phyloP scores from a whole-genome alignment of 2,797 vertebrate species.

The Premnoplex brunnescens region DNA sequence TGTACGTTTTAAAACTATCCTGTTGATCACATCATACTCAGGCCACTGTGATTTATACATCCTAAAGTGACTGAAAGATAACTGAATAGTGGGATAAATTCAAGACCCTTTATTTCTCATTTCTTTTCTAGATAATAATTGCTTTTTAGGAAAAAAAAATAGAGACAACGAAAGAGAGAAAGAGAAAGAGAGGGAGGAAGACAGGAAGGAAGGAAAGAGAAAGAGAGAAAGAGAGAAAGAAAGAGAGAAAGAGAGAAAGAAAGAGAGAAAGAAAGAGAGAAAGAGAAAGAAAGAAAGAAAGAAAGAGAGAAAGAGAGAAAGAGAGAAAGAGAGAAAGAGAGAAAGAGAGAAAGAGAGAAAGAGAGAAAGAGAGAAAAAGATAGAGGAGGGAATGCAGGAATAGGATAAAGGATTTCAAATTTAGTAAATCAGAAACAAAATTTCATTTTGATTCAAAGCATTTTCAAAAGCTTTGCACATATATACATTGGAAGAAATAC shows the following conservation, averaged over 20 bases:
- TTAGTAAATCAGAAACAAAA: background rate
- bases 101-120: background rate
- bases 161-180: background rate
- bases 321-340: background rate
- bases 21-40: background rate
- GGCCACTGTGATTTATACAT: background rate
- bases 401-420: background rate
- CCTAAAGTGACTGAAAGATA: background rate
- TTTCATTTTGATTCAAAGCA: background rate
- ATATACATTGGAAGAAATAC: background rate
- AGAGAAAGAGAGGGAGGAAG: background rate
- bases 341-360: background rate
- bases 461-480: background rate
- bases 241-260: background rate
- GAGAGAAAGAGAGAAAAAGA: too few species aligned
- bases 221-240: background rate
- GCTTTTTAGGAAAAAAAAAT: background rate
- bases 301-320: background rate
- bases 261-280: accelerated
- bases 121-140: background rate
- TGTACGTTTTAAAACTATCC: background rate
- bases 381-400: background rate
- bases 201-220: background rate
- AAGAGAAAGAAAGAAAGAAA: background rate
- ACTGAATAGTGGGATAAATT: background rate